Percentiles rank a stretch among this genome's conserved stretches.
These are phyloP conservation scores for Acanthosepion esculentum DNA, from an alignment of 2,888 invertebrate genomes.

Conservation along the genomic window DNA sequence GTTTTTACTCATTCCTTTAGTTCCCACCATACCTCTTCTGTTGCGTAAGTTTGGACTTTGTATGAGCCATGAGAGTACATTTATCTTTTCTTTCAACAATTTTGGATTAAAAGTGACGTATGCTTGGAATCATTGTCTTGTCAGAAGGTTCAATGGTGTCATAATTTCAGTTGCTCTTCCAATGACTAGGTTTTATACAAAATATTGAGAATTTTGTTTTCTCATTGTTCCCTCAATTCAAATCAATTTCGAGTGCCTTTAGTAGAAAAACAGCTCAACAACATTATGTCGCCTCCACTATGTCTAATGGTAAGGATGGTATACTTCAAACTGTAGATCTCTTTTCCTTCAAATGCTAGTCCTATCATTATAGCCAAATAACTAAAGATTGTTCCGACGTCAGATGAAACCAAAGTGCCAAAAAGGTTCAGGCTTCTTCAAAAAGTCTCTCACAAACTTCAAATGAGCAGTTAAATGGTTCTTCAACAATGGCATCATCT, in stretches of 20 bases:
- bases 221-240: background rate
- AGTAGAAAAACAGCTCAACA: no score
- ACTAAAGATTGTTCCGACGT: no score
- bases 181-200: background rate
- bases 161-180: no score
- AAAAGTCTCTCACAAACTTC: background rate
- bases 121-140: background rate
- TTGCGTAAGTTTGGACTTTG: background rate
- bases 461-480: background rate
- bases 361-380: background rate
- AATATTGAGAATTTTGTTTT: background rate
- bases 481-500: background rate
- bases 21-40: background rate
- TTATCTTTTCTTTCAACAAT: background rate
- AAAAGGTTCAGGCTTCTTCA: background rate
- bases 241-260: background rate
- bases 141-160: no score
- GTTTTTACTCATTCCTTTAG: background rate
- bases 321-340: no score
- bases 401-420: background rate
- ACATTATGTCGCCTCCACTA: no score
- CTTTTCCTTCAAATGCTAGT: background rate
- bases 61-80: background rate
- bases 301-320: no score
- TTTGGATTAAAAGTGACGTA: background rate